Evolutionary conservation across 2,888 invertebrate genomes (phyloP).

Genomic region (Saturnia japonica): DNA sequence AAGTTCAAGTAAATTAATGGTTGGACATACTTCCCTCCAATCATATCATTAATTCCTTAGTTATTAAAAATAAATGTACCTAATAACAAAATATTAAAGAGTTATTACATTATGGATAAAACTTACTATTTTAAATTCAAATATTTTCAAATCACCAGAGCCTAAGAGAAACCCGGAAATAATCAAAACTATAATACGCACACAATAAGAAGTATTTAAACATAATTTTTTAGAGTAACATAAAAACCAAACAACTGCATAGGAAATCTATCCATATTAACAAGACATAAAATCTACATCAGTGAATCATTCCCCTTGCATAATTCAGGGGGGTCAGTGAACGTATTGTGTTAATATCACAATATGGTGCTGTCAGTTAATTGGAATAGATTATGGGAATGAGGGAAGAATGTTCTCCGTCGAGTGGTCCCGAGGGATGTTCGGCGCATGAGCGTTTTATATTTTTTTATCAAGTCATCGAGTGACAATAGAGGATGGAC

Average conservation of each 20-base stretch:
- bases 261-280: slow-evolving; percentile 29
- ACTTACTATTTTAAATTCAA: background rate
- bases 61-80: too few species aligned
- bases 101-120: too few species aligned
- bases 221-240: slow-evolving; percentile 47
- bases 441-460: slow-evolving; percentile 53
- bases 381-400: slow-evolving; percentile 83
- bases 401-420: slow-evolving; percentile 63
- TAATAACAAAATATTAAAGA: too few species aligned
- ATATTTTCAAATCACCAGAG: background rate
- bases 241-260: slow-evolving; percentile 20
- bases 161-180: slow-evolving; percentile 30
- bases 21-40: too few species aligned
- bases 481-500: slow-evolving; percentile 66
- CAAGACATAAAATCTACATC: slow-evolving; percentile 34
- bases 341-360: slow-evolving; percentile 79
- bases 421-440: slow-evolving; percentile 69
- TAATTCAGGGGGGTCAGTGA: slow-evolving; percentile 55
- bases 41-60: too few species aligned
- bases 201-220: slow-evolving; percentile 61
- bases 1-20: too few species aligned
- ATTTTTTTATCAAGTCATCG: slow-evolving; percentile 79
- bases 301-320: slow-evolving; percentile 31
- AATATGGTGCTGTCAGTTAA: slow-evolving; percentile 82
- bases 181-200: slow-evolving; percentile 57